A percentile compares a stretch with the other conserved stretches of the same genome.
These are phyloP conservation scores for Coluber constrictor DNA, from an alignment of 2,797 vertebrate species.

Conservation along the genomic window DNA sequence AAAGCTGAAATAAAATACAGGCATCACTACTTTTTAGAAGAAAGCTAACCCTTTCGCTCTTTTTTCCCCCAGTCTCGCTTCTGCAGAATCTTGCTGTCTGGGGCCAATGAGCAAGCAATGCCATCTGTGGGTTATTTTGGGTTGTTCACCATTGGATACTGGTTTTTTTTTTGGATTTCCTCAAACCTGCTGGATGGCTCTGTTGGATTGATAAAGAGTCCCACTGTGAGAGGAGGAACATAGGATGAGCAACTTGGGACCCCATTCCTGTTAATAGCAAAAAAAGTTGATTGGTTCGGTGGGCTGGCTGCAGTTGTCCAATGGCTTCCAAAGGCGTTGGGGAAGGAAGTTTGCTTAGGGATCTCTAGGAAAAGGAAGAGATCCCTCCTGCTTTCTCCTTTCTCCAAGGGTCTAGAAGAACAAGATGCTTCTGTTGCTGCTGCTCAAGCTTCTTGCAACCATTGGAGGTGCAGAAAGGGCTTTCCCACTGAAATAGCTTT, in stretches of 20 bases:
- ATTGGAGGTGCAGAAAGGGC: background rate
- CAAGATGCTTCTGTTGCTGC: background rate
- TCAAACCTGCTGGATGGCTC: background rate
- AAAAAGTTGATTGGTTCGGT: background rate
- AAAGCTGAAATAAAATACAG: background rate
- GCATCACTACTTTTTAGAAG: background rate
- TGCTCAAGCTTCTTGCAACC: background rate
- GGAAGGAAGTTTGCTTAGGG: background rate
- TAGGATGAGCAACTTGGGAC: background rate
- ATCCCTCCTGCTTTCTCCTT: background rate
- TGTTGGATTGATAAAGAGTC: background rate
- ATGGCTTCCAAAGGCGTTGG: background rate
- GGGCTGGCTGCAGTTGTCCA: background rate
- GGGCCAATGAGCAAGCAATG: background rate
- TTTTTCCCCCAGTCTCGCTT: fast-evolving
- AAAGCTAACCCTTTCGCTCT: background rate
- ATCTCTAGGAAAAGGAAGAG: background rate
- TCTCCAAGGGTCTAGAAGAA: background rate
- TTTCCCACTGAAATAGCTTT: background rate
- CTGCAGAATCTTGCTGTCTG: background rate
- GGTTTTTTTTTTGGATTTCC: background rate
- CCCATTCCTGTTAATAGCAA: background rate
- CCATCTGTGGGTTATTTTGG: background rate
- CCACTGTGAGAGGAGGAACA: background rate
- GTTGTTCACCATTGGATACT: background rate